Percentiles rank a stretch among this genome's conserved stretches.
phyloP scores from a whole-genome alignment of 1,140 invertebrate species.

The Nephila pilipes region DNA sequence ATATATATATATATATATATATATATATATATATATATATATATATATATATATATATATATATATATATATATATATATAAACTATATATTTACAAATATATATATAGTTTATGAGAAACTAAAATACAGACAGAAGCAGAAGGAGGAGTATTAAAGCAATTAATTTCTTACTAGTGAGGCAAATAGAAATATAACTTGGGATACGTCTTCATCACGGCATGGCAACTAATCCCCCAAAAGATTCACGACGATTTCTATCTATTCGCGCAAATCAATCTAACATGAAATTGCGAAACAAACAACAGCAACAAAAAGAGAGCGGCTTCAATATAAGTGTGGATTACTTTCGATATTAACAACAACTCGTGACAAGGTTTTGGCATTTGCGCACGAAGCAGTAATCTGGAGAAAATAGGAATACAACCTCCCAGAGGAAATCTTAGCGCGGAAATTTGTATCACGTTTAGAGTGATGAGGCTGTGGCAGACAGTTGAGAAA shows the following conservation, averaged over 20 bases:
- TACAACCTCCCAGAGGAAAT: conserved; percentile 30
- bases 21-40: too few relatives aligned
- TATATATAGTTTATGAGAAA: too few relatives aligned
- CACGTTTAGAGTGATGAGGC: conserved; percentile 19
- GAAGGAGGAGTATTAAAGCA: not conserved
- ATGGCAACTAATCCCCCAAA: not conserved
- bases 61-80: too few relatives aligned
- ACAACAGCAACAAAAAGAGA: not conserved
- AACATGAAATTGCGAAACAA: not conserved
- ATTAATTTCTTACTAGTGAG: conserved; percentile 10
- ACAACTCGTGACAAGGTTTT: conserved; percentile 6
- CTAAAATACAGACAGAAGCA: too few relatives aligned
- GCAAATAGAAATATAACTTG: not conserved
- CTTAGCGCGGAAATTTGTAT: not conserved
- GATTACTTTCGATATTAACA: conserved; percentile 32
- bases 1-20: too few relatives aligned
- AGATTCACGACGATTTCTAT: conserved; percentile 2
- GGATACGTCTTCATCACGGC: not conserved
- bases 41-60: too few relatives aligned
- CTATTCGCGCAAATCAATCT: not conserved
- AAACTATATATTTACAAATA: too few relatives aligned
- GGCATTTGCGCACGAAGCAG: conserved; percentile 5
- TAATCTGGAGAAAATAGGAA: conserved; percentile 6
- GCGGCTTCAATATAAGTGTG: conserved; percentile 1
- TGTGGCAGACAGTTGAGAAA: conserved; percentile 16